Percentiles rank a stretch among this genome's conserved stretches.
phyloP scores from a whole-genome alignment of 1,140 invertebrate genomes.

The Trachelipus rathkii region DNA sequence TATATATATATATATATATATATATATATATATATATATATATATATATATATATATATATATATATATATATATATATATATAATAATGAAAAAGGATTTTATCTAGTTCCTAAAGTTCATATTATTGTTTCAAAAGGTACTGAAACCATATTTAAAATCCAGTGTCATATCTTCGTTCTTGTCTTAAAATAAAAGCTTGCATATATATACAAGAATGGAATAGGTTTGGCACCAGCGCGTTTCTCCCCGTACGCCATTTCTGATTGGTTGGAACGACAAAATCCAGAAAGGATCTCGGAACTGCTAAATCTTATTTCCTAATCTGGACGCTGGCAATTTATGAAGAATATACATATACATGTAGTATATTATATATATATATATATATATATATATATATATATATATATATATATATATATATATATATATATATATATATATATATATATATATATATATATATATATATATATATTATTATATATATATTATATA shows the following conservation, averaged over 20 bases:
- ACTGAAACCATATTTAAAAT: not conserved
- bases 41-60: slow-evolving; percentile 18
- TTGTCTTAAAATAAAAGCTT: not conserved
- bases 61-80: slow-evolving; percentile 6
- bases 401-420: slow-evolving; percentile 19
- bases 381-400: slow-evolving; percentile 14
- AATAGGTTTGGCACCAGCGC: not conserved
- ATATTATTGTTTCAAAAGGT: not conserved
- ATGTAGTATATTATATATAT: no score
- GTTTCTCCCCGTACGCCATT: not conserved
- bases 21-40: slow-evolving; percentile 13
- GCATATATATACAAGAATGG: not conserved
- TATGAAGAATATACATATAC: not conserved
- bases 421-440: slow-evolving; percentile 17
- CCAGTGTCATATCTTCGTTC: not conserved
- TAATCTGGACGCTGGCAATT: not conserved
- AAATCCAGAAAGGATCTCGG: not conserved
- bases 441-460: slow-evolving; percentile 17
- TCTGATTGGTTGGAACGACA: not conserved
- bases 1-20: not conserved
- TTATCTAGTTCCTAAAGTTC: no score
- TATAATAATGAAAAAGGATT: no score
- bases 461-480: slow-evolving; percentile 18
- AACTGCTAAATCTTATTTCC: not conserved
- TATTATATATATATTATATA: slow-evolving; percentile 3